Percentiles rank a stretch among this genome's conserved stretches.
phyloP scores from a whole-genome alignment of 1,140 invertebrate genomes.

The Anoplophora glabripennis region DNA sequence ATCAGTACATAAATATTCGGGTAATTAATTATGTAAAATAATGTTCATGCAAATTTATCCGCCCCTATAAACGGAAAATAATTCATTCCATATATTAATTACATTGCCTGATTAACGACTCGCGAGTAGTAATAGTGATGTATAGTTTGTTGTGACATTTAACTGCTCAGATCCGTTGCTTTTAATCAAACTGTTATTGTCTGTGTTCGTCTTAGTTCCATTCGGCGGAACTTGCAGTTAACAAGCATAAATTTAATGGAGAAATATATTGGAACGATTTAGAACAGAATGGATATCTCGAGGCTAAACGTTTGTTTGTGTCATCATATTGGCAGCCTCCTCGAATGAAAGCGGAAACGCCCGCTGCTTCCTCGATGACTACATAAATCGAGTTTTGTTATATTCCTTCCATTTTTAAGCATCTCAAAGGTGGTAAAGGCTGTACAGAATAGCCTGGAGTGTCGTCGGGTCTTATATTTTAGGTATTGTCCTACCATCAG shows the following conservation, averaged over 20 bases:
- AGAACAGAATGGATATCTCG: conserved; percentile 29
- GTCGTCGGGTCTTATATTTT: too few relatives aligned
- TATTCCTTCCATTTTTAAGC: too few relatives aligned
- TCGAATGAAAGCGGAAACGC: too few relatives aligned
- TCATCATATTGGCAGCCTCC: conserved; percentile 24
- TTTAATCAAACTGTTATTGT: conserved; percentile 29
- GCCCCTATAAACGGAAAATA: too few relatives aligned
- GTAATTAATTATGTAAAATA: too few relatives aligned
- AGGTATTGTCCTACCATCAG: too few relatives aligned
- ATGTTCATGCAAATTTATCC: too few relatives aligned
- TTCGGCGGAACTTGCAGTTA: conserved; percentile 29
- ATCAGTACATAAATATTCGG: too few relatives aligned
- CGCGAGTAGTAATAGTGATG: conserved; percentile 8
- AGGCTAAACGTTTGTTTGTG: conserved; percentile 33
- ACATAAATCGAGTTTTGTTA: too few relatives aligned
- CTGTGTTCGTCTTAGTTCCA: conserved; percentile 19
- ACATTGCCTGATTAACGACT: neutral
- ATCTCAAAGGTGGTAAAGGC: too few relatives aligned
- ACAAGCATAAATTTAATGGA: conserved; percentile 38
- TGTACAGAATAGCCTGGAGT: too few relatives aligned
- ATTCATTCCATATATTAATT: conserved; percentile 3
- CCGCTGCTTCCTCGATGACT: too few relatives aligned
- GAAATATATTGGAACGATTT: conserved; percentile 35
- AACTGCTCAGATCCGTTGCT: conserved; percentile 24
- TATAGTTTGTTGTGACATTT: conserved; percentile 25